Percentiles rank a stretch among this genome's conserved stretches.
These are phyloP conservation scores for Sebastes taczanowskii DNA, from an alignment of 2,797 vertebrate species.

Conservation along the genomic window DNA sequence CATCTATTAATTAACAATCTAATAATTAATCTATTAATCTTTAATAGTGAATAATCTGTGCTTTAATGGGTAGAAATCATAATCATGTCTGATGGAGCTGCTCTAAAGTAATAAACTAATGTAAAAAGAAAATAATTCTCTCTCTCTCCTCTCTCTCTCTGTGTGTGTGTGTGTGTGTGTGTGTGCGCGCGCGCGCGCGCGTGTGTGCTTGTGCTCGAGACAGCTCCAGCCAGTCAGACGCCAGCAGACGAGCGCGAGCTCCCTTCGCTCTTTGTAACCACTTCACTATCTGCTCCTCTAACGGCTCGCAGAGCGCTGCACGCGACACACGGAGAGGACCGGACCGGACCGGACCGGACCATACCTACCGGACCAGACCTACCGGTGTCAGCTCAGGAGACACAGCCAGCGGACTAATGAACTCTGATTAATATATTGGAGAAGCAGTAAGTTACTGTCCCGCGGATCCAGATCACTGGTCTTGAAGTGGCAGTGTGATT, in stretches of 20 bases:
- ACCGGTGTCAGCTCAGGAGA: background rate
- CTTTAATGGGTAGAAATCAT: background rate
- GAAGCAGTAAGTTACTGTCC: background rate
- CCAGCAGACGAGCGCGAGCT: slow-evolving; percentile 40
- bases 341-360: background rate
- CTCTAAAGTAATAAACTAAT: background rate
- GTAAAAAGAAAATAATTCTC: background rate
- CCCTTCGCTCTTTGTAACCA: background rate
- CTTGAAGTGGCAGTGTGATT: too few species aligned
- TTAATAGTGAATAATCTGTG: too few species aligned
- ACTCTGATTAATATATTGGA: background rate
- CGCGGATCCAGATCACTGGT: background rate
- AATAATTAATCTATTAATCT: too few species aligned
- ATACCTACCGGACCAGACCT: background rate
- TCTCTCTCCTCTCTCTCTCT: background rate
- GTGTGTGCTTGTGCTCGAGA: background rate
- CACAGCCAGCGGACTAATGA: background rate
- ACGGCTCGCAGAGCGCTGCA: background rate
- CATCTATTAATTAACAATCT: too few species aligned
- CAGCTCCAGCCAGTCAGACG: slow-evolving; percentile 58
- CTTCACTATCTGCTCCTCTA: background rate
- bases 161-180: too few species aligned
- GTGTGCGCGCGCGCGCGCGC: background rate
- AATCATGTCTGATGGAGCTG: background rate
- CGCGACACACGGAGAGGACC: background rate